Percentiles rank a stretch among this genome's conserved stretches.
phyloP scores from a whole-genome alignment of 2,113 vertebrate genomes.

The Tonatia bakeri region DNA sequence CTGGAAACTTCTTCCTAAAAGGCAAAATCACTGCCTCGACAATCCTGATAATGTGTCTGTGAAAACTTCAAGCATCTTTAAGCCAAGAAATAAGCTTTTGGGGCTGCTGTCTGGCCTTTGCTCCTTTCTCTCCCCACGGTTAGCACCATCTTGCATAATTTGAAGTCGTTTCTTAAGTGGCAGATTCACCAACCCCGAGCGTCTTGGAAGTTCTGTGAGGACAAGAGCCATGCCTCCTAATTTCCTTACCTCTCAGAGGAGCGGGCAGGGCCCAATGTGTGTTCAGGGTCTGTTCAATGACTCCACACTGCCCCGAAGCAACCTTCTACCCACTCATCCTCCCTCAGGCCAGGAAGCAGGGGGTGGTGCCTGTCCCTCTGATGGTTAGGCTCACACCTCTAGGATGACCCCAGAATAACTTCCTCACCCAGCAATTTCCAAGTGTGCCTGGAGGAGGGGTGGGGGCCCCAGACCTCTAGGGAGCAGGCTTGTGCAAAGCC shows the following conservation, averaged over 20 bases:
- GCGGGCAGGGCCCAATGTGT: no score
- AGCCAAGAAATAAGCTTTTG: neutral
- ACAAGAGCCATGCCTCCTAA: neutral
- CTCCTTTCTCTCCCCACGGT: neutral
- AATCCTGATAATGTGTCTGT: neutral
- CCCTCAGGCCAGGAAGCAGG: neutral
- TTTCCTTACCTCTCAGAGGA: neutral
- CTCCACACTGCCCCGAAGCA: neutral
- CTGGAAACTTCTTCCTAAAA: slow-evolving; percentile 38
- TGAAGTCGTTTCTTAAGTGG: neutral
- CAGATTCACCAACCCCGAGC: neutral
- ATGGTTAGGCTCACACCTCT: neutral
- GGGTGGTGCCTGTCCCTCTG: neutral
- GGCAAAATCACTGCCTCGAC: neutral
- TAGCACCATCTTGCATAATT: neutral
- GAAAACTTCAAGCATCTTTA: neutral
- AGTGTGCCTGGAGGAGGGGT: neutral
- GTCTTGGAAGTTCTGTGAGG: neutral
- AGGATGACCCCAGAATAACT: neutral
- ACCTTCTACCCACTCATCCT: neutral
- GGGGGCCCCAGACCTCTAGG: neutral
- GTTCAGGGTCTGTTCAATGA: neutral
- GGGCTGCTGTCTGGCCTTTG: neutral
- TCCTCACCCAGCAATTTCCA: neutral
- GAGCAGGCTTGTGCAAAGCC: neutral